Base-by-base conservation (phyloP, 2,797 vertebrate genomes). In the Gymnocypris eckloni region DNA sequence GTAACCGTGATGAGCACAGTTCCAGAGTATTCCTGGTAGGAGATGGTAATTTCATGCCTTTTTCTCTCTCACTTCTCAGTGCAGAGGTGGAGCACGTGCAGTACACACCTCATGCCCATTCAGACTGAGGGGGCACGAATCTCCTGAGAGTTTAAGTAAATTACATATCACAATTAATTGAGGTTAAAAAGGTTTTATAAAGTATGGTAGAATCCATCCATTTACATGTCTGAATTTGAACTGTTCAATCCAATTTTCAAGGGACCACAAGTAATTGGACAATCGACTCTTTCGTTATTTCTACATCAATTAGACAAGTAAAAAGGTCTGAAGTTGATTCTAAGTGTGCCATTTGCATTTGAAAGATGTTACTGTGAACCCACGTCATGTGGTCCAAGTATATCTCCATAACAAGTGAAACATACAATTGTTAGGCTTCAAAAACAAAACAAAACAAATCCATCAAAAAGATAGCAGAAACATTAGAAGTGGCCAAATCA, bases 1-100 rank as follows among this genome's bases (percentile, higher is more conserved):
- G 87, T 70, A 45, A 83, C 80, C 71, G 73, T 86, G 87, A 89
- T 67, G 54, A 80, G 86, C 72, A 85, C 66, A 82, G 69, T 72
- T 82, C 61, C 39, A 50, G 33, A 69, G 54, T 66, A 64, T 78
- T 69, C 82, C 64, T 61, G 33, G 54, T 22, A 83, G 39, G 67
- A 82, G 16, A 77, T 50, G 84, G 45, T 73, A 70, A 71, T 56
- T 73, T 41, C 69, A 78, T 81, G 78, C 37, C 41, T 71, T 87
- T 75, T 12, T 78, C 54, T 84, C 82, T 80, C 41, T 83, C 85
- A 77, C 66, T 70, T 80, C 18, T 72, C 28, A 84, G 78, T 71
- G 87, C 52, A 69, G 52, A 77, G 64, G 66, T 77, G 80, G 45
- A 82, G 67, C 48, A 80, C 28, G 56, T n/a, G 52, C 54, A 69